A percentile compares a stretch with the other conserved stretches of the same genome.
These are phyloP conservation scores for Sphenodon punctatus DNA, from an alignment of 2,797 vertebrate genomes.

Conservation along the genomic window DNA sequence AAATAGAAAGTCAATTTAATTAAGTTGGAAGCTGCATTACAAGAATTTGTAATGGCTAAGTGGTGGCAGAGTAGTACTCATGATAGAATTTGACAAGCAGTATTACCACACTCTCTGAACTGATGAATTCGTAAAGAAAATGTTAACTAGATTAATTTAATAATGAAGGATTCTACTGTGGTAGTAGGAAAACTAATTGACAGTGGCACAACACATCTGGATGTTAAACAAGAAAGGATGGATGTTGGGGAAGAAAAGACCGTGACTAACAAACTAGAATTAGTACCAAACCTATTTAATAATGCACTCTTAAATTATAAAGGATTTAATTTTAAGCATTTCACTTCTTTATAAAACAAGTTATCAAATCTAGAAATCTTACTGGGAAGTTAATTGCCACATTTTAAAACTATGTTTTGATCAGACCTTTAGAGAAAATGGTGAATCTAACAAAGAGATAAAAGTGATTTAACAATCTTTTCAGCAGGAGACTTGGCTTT, in stretches of 20 bases:
- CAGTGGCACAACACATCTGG: not conserved
- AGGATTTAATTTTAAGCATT: not conserved
- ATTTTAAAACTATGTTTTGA: not conserved
- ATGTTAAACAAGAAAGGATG: not conserved
- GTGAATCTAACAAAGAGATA: not conserved
- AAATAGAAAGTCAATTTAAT: not conserved
- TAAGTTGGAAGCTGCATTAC: not conserved
- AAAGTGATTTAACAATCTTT: constrained; percentile 14
- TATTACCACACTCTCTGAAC: not conserved
- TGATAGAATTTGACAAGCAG: not conserved
- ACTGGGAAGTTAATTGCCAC: not conserved
- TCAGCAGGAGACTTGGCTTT: not conserved
- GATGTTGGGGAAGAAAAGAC: not conserved
- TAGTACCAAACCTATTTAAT: not conserved
- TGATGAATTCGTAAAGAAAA: not conserved
- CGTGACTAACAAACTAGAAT: not conserved
- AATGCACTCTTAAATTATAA: not conserved
- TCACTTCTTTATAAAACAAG: not conserved
- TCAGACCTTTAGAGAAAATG: not conserved
- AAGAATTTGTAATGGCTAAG: not conserved
- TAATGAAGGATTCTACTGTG: not conserved
- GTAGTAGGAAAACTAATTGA: not conserved
- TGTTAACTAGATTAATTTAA: not conserved
- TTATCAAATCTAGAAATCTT: not conserved
- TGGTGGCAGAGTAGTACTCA: not conserved